phyloP scores from a whole-genome alignment of 2,797 vertebrate species.

The Myioborus miniatus region DNA sequence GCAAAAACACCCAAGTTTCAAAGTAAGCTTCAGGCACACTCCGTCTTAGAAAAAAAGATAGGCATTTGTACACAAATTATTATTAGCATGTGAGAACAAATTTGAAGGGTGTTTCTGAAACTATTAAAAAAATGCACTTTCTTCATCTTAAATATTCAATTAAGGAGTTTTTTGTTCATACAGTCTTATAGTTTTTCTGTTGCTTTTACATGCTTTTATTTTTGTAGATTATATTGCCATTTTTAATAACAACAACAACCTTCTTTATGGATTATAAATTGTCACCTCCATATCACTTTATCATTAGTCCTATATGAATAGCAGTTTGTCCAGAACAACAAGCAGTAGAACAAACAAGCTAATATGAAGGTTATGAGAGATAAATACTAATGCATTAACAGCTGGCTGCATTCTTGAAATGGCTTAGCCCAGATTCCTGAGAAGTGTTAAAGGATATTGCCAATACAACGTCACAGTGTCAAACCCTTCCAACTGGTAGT shows the following conservation, averaged over 20 bases:
- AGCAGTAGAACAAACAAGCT: not conserved
- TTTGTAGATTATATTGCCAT: not conserved
- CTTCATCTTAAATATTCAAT: not conserved
- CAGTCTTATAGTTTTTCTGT: not conserved
- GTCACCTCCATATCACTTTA: not conserved
- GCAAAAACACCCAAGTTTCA: fast-evolving
- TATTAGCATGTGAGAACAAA: not conserved
- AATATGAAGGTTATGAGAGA: not conserved
- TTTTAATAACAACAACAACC: not conserved
- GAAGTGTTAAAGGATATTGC: not conserved
- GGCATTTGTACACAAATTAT: not conserved
- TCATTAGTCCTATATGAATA: not conserved
- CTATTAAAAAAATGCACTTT: not conserved
- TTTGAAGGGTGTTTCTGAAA: not conserved
- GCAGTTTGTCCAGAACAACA: not conserved
- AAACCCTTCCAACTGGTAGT: not conserved
- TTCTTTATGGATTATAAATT: not conserved
- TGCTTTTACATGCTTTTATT: not conserved
- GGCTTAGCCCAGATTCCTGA: not conserved
- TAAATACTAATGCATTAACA: not conserved
- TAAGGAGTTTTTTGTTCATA: not conserved
- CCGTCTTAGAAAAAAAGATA: not conserved
- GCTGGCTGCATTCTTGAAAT: not conserved
- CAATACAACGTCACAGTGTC: not conserved
- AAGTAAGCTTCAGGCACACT: not conserved